Evolutionary conservation across 2,113 vertebrate species (phyloP), one percentile per base, ranked within the genome.

Genomic region (Talpa occidentalis): DNA sequence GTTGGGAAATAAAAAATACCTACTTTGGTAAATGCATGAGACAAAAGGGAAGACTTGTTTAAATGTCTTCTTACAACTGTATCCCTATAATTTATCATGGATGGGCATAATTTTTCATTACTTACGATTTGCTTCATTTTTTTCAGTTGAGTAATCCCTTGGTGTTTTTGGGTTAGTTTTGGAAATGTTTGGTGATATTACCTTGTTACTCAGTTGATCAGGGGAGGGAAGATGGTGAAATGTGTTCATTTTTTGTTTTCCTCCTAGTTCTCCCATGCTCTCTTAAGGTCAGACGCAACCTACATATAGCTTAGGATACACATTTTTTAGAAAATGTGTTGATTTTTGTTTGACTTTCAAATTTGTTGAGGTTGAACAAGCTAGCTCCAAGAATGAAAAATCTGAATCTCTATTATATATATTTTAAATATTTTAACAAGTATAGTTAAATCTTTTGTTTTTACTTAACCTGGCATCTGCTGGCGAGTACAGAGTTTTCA

Each of bases 1-100:
- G 32, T 56, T 95, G 95, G 85, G 82, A 67, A 88, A 85, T 91
- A 47, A 92, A 54, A 47, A 74, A 37, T 62, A 74, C 37, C 56
- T 54, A 56, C 67, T 92, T 69, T 59, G 72, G 84, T 54, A 52
- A 79, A 70, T 78, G 26, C 22, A 4, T 72, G 62, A 67, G 14
- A 77, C 35, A 76, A 14, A 12, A 72, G 88, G 30, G 32, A 87
- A 60, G 79, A 60, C 32, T 59, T 66, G 44, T 74, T 83, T 40
- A 67, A 67, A 11, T 47, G n/a, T 79, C 76, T 77, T 54, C 40
- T 30, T 72, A 78, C 0, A 66, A 35, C 30, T n/a, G 40, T n/a
- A 77, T 79, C 47, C 32, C 32, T 54, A 0, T 86, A 60, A 52
- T 80, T 67, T 59, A 44, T 54, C n/a, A 14, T n/a, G 42, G 32